Percentiles rank a stretch among this genome's conserved stretches.
These are phyloP conservation scores for Alectura lathami DNA, from an alignment of 2,113 vertebrate species.

Conservation along the genomic window DNA sequence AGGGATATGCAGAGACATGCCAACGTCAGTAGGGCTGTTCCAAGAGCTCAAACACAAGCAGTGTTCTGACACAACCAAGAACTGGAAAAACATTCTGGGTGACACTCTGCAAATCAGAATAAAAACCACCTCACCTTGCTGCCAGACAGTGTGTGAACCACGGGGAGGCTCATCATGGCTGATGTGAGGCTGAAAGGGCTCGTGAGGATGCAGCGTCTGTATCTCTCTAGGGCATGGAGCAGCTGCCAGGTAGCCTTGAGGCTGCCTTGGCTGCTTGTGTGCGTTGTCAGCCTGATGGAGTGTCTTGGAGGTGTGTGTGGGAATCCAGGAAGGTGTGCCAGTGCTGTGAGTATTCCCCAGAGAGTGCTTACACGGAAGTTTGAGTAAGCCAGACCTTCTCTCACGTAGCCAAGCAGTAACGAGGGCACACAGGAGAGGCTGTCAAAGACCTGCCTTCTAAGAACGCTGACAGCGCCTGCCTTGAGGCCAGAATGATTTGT, in stretches of 20 bases:
- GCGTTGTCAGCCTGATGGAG: background rate
- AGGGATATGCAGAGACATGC: too few species aligned
- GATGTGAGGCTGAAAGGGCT: background rate
- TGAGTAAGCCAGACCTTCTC: background rate
- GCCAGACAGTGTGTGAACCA: accelerated
- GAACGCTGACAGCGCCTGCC: background rate
- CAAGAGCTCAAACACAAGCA: background rate
- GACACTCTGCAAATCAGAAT: accelerated
- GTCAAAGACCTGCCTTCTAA: background rate
- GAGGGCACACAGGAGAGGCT: background rate
- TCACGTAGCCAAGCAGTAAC: background rate
- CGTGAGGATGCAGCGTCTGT: accelerated
- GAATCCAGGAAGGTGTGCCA: background rate
- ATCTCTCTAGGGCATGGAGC: accelerated
- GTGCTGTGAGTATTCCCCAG: background rate
- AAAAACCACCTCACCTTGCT: background rate
- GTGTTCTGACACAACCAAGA: too few species aligned
- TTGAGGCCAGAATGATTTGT: background rate
- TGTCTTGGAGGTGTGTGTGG: accelerated
- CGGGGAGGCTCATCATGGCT: accelerated
- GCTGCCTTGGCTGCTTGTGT: too few species aligned
- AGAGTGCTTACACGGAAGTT: background rate
- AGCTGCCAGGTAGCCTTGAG: background rate
- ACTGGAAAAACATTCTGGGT: background rate
- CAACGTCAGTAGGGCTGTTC: background rate